Percentiles rank a stretch among this genome's conserved stretches.
phyloP scores from a whole-genome alignment of 2,888 invertebrate species.

The Aphidius colemani region DNA sequence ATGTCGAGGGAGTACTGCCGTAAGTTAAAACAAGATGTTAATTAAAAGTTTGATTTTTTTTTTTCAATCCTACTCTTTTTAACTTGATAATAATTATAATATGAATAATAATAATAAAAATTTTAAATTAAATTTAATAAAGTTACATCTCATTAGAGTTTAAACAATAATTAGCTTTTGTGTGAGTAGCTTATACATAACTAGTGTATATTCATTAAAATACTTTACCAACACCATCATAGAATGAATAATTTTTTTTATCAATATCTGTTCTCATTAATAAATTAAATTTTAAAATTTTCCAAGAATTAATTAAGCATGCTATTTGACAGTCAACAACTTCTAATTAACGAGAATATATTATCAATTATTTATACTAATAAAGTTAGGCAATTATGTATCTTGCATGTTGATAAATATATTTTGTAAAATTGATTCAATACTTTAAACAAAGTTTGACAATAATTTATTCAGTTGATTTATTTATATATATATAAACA shows the following conservation, averaged over 20 bases:
- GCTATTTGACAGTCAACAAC: no score
- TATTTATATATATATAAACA: not conserved
- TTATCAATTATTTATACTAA: no score
- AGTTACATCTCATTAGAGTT: not conserved
- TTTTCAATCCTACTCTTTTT: constrained; percentile 16
- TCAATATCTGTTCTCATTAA: not conserved
- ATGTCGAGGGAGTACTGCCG: constrained; percentile 94
- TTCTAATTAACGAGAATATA: no score
- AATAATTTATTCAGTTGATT: not conserved
- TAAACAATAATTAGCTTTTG: not conserved
- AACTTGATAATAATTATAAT: constrained; percentile 12
- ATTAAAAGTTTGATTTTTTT: not conserved
- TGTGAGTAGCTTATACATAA: no score
- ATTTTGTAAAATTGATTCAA: no score
- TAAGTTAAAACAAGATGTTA: constrained; percentile 64
- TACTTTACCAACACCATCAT: not conserved
- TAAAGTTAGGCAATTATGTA: no score
- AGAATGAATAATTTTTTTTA: constrained; percentile 11
- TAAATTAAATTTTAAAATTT: no score
- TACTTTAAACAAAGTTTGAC: not conserved
- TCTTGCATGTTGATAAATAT: no score
- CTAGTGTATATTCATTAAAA: not conserved
- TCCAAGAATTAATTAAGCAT: no score
- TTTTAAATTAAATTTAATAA: not conserved
- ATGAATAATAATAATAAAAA: no score